phyloP scores from a whole-genome alignment of 2,888 invertebrate genomes.

The Meteorus colon region DNA sequence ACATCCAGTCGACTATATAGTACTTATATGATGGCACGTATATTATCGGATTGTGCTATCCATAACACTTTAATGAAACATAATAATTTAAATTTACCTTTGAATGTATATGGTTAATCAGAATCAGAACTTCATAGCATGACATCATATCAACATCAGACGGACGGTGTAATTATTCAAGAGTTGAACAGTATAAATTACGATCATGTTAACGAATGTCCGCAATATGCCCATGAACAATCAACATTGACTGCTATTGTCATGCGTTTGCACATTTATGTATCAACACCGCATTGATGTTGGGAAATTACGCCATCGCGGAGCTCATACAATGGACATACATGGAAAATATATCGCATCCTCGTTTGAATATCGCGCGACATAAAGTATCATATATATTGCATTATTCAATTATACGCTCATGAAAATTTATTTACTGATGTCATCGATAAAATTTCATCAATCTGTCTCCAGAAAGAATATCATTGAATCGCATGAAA shows the following conservation, averaged over 20 bases:
- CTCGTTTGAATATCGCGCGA: background rate
- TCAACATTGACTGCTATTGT: background rate
- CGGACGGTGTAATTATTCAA: background rate
- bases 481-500: no score
- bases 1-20: no score
- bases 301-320: background rate
- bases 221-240: background rate
- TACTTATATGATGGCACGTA: no score
- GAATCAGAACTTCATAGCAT: background rate
- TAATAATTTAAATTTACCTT: background rate
- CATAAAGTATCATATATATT: background rate
- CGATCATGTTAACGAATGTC: background rate
- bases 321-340: background rate
- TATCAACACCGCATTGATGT: background rate
- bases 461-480: background rate
- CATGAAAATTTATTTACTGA: background rate
- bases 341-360: background rate
- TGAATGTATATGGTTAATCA: background rate
- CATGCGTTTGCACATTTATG: background rate
- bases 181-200: background rate
- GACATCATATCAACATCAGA: background rate
- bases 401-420: background rate
- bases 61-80: background rate
- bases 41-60: no score
- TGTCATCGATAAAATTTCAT: background rate